These are phyloP conservation scores for Sinocyclocheilus grahami DNA, from an alignment of 2,113 vertebrate species.

Conservation along the genomic window DNA sequence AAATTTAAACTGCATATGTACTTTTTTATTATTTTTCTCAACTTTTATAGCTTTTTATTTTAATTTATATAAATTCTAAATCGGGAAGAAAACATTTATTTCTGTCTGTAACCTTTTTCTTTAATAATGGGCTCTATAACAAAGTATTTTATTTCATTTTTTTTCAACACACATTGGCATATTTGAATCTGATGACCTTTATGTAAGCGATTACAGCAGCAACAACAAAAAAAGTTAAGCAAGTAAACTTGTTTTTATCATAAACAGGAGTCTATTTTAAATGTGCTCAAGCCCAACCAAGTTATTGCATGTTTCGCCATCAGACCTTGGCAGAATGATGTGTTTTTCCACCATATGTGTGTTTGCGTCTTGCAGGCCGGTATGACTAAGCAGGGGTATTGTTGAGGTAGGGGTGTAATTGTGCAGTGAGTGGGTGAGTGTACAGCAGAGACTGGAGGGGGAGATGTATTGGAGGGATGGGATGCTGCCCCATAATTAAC, in stretches of 20 bases:
- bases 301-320: background rate
- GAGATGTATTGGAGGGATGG: slow-evolving; percentile 71
- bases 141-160: background rate
- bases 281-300: background rate
- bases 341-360: slow-evolving; percentile 47
- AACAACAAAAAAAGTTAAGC: background rate
- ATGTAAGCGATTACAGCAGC: background rate
- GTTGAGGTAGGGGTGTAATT: slow-evolving; percentile 61
- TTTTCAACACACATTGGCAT: background rate
- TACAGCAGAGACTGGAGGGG: slow-evolving; percentile 72
- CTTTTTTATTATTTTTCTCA: background rate
- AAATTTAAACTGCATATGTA: background rate
- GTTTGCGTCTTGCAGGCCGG: slow-evolving; percentile 29
- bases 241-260: background rate
- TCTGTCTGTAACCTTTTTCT: background rate
- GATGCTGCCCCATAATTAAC: slow-evolving; percentile 82
- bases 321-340: slow-evolving; percentile 20
- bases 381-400: slow-evolving; percentile 62
- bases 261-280: slow-evolving; percentile 13
- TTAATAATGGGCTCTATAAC: background rate
- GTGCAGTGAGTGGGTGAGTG: slow-evolving; percentile 68
- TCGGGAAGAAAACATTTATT: background rate
- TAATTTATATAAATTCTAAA: background rate
- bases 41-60: background rate
- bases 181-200: background rate